Percentiles rank a stretch among this genome's conserved stretches.
phyloP scores from a whole-genome alignment of 2,888 invertebrate species.

The Drosophila rubida region DNA sequence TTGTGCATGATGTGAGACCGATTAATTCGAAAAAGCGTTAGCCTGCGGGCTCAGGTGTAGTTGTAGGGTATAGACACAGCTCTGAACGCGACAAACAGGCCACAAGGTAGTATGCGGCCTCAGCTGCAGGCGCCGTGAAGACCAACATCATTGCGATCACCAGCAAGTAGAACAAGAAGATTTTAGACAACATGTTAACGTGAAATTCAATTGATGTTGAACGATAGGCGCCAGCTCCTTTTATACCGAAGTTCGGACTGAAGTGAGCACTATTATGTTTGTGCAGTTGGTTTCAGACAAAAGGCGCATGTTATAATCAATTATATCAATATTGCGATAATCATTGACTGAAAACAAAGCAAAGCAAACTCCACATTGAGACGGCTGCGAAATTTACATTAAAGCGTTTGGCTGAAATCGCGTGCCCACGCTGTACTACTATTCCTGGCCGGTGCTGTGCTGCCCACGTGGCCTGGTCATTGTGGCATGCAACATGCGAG shows the following conservation, averaged over 20 bases:
- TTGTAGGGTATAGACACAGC: slow-evolving; percentile 29
- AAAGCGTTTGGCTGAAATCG: slow-evolving; percentile 1
- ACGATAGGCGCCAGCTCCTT: background rate
- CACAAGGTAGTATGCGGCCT: slow-evolving; percentile 19
- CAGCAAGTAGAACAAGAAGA: slow-evolving; percentile 24
- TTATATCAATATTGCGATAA: no score
- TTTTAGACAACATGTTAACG: slow-evolving; percentile 30
- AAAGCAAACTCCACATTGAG: no score
- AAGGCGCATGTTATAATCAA: background rate
- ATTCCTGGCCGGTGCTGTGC: background rate
- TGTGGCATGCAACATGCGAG: slow-evolving; percentile 25
- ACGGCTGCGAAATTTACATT: slow-evolving; percentile 9
- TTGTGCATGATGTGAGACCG: background rate
- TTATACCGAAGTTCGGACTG: slow-evolving; percentile 3
- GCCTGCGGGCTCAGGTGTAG: background rate
- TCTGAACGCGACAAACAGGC: slow-evolving; percentile 26
- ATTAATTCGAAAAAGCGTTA: background rate
- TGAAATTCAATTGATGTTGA: background rate
- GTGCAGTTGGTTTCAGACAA: background rate
- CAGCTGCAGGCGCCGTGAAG: slow-evolving; percentile 28
- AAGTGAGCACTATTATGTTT: slow-evolving; percentile 12
- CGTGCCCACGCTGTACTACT: slow-evolving; percentile 5
- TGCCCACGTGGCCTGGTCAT: slow-evolving; percentile 10
- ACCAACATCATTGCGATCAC: slow-evolving; percentile 25
- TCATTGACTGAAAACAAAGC: no score